Base-by-base conservation (phyloP, 2,797 vertebrate genomes). In the Anguilla pacifica region DNA sequence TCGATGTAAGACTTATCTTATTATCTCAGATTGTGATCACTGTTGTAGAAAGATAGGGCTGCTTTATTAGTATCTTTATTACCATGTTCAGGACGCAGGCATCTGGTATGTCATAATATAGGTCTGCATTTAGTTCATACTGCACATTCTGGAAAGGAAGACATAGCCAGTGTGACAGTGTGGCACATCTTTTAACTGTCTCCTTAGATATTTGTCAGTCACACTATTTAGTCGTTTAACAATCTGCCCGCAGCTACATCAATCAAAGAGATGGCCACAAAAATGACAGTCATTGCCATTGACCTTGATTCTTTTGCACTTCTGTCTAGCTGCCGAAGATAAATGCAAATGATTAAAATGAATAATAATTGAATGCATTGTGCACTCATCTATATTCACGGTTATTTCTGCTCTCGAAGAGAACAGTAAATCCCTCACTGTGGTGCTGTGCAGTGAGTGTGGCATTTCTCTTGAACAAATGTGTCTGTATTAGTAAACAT, bases 201-300 rank as follows among this genome's bases (percentile, higher is more conserved):
- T 17, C 15, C 0, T 81, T 35, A 22, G 85, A 77, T 84, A 39
- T 67, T 22, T 31, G 25, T 53, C 46, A 74, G 5, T 46, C 83
- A 22, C 55, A 72, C 81, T 31, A 25, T 0, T 2, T 57, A 83
- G 46, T 39, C 70, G 57, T 86, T 89, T 91, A 70, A 83, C 84
- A 84, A 82, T 87, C 77, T 25, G 53, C 84, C 72, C 2, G 6
- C 89, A 88, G 89, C 89, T 86, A 89, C 22, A 51, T 77, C 87
- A 79, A 46, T 79, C 79, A 51, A n/a, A 46, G 46, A 25, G 46
- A 82, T 51, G 46, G 79, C 3, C 28, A 22, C 79, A 51, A 51
- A 82, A 82, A 5, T 49, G 79, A 82, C 6, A 17, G 77, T 46
- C 28, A 39, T 35, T 77, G 9, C 5, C 72, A 49, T 43, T 82